Percentiles rank a stretch among this genome's conserved stretches.
phyloP scores from a whole-genome alignment of 2,888 invertebrate genomes.

The Saturnia japonica region DNA sequence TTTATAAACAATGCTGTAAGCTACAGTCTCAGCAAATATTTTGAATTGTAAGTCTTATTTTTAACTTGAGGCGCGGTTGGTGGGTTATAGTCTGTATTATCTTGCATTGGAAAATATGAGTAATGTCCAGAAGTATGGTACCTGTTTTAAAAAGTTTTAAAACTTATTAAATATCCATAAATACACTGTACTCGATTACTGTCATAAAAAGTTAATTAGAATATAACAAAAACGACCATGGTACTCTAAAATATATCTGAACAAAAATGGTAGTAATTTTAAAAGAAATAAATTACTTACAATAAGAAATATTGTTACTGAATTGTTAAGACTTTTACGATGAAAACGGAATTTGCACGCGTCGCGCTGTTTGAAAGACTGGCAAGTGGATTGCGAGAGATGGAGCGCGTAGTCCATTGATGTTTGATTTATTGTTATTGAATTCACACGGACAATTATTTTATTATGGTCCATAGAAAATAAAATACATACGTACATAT shows the following conservation, averaged over 20 bases:
- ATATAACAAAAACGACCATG: not conserved
- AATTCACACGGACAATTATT: constrained; percentile 53
- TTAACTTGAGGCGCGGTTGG: not conserved
- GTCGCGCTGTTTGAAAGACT: not conserved
- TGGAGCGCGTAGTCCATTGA: constrained; percentile 38
- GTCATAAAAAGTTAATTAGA: not conserved
- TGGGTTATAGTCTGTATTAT: not conserved
- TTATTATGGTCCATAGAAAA: constrained; percentile 36
- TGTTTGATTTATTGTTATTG: constrained; percentile 62
- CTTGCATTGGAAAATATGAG: too few species aligned
- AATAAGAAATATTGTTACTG: not conserved
- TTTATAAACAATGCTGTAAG: not conserved
- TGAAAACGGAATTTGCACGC: not conserved
- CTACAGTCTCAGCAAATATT: not conserved
- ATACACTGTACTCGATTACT: not conserved
- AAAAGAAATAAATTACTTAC: not conserved
- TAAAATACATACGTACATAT: constrained; percentile 20
- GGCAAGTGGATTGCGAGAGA: not conserved
- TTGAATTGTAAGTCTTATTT: not conserved
- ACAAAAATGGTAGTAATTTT: not conserved
- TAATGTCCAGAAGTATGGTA: too few species aligned
- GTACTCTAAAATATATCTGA: not conserved
- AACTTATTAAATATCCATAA: too few species aligned
- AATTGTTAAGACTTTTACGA: not conserved
- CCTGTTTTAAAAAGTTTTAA: too few species aligned